Evolutionary conservation across 2,113 vertebrate species (phyloP).

Genomic region (Zeus faber): DNA sequence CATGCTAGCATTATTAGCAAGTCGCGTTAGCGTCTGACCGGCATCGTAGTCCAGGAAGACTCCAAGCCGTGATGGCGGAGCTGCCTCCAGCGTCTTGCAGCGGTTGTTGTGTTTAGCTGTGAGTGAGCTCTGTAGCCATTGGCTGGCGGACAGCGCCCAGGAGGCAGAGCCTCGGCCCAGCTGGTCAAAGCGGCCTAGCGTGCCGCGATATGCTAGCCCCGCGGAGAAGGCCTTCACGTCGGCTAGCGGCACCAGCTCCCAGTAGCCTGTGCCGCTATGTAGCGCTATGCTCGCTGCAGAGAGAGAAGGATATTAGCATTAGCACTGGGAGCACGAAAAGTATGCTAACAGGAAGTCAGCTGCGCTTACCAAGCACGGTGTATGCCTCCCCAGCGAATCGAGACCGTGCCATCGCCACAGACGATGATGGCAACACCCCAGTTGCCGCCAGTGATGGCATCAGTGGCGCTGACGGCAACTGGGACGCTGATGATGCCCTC

Average conservation of each 20-base stretch:
- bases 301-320: too few species aligned
- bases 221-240: slow-evolving; percentile 92
- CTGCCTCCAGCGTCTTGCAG: slow-evolving; percentile 81
- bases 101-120: slow-evolving; percentile 94
- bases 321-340: too few species aligned
- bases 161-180: slow-evolving; percentile 86
- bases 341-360: too few species aligned
- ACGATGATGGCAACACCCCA: too few species aligned
- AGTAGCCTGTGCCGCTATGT: slow-evolving; percentile 86
- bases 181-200: slow-evolving; percentile 89
- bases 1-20: too few species aligned
- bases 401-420: slow-evolving; percentile 82
- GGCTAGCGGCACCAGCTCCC: slow-evolving; percentile 87
- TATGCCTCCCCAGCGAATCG: slow-evolving; percentile 93
- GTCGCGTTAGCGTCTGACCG: slow-evolving; percentile 67
- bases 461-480: slow-evolving; percentile 66
- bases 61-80: slow-evolving; percentile 84
- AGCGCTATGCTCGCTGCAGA: too few species aligned
- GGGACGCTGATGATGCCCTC: slow-evolving; percentile 66
- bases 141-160: slow-evolving; percentile 92
- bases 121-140: slow-evolving; percentile 89
- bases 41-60: slow-evolving; percentile 90
- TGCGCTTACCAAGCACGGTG: slow-evolving; percentile 85
- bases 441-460: too few species aligned
- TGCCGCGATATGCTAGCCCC: slow-evolving; percentile 83